A percentile compares a stretch with the other conserved stretches of the same genome.
These are phyloP conservation scores for Lasioglossum leucozonium DNA, from an alignment of 2,888 invertebrate genomes.

Conservation along the genomic window DNA sequence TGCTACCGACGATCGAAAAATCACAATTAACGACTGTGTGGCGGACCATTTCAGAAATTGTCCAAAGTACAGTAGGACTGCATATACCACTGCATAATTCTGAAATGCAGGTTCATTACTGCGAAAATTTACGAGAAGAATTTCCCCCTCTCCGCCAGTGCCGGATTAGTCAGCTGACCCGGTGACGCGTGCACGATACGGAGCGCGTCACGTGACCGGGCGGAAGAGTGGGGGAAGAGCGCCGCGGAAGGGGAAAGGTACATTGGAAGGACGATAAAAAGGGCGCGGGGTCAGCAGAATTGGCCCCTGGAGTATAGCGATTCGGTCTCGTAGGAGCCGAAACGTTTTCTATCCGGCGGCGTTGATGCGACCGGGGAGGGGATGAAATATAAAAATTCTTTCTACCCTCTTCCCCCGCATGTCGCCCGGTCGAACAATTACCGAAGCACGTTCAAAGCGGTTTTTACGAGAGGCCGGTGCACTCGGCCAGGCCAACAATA, in stretches of 20 bases:
- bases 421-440: slow-evolving; percentile 57
- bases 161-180: no score
- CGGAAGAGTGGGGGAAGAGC: no score
- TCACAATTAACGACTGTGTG: no score
- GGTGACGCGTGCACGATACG: no score
- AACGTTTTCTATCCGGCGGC: background rate
- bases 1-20: background rate
- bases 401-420: slow-evolving; percentile 52
- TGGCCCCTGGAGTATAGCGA: slow-evolving; percentile 55
- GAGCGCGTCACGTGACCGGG: no score
- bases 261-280: slow-evolving; percentile 26
- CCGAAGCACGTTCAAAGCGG: slow-evolving; percentile 45
- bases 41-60: no score
- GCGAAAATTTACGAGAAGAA: no score
- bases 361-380: background rate
- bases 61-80: no score
- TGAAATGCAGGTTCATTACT: no score
- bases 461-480: slow-evolving; percentile 44
- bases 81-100: no score
- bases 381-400: slow-evolving; percentile 49
- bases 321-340: slow-evolving; percentile 29
- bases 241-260: no score
- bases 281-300: slow-evolving; percentile 34
- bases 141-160: no score
- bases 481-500: background rate